Base-by-base conservation (phyloP, 2,888 invertebrate genomes). In the Syrphus vitripennis region DNA sequence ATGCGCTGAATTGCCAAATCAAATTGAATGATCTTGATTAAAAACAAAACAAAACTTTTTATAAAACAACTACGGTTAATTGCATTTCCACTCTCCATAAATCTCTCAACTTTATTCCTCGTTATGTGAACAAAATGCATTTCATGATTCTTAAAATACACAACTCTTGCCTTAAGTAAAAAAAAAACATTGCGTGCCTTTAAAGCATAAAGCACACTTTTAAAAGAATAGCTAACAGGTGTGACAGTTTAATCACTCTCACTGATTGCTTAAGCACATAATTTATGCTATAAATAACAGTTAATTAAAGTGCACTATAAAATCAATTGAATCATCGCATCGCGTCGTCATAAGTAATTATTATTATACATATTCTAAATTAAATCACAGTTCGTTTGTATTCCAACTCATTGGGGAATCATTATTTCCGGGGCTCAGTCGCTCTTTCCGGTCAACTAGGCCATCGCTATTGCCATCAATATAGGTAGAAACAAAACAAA, bases 381-480 rank as follows among this genome's bases (percentile, higher is more conserved):
- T 21, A 55, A 61, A 45, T 67, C 50, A 67, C 74, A 21, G 31
- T 53, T 53, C n/a, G 53, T 45, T 29, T 34, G 69, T 42, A 70
- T 53, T 42, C 16, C 61, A 74, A 69, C 40, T 57, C 75, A 71
- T 53, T 31, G 24, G 48, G 71, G 53, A 67, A 71, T 84, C 76
- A 76, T 67, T 65, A 80, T 61, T 80, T 84, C 84, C 84, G 70
- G 45, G 21, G 67, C 67, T 80, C 71, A 84, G 45, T 84, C 71
- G 76, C 67, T 72, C 16, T 37, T 84, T 84, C 84, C 84, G 80
- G 70, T 21, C 37, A 37, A 65, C 14, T 48, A 37, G 59, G 45
- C 24, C 67, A 72, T 53, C 24, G n/a, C n/a, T 24, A 24, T 24
- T 50, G 19, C 48, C 37, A 19, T 57, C 21, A 9, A 81, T 40